A percentile compares a stretch with the other conserved stretches of the same genome.
phyloP scores from a whole-genome alignment of 2,113 vertebrate species.

The Bothrops jararaca region DNA sequence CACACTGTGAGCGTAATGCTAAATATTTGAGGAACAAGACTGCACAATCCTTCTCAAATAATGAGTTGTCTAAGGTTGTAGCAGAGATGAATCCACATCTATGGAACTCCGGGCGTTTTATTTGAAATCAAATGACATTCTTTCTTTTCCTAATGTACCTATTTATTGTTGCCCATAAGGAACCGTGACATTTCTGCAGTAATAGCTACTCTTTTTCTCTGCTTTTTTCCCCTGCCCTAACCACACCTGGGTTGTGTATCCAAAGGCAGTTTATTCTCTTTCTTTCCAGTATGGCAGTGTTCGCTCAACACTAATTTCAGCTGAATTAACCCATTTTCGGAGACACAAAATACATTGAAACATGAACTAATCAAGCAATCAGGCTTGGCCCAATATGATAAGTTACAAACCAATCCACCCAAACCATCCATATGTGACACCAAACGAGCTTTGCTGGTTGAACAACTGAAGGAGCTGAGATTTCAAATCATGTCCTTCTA shows the following conservation, averaged over 20 bases:
- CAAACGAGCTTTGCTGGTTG: background rate
- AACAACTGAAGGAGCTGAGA: background rate
- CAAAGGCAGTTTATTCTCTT: background rate
- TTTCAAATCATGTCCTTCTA: background rate
- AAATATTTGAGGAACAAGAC: constrained; percentile 25
- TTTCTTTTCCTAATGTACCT: background rate
- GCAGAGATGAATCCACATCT: background rate
- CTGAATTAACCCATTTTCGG: background rate
- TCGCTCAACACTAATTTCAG: background rate
- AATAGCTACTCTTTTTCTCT: constrained; percentile 9
- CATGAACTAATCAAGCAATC: background rate
- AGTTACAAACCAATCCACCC: background rate
- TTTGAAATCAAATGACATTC: constrained; percentile 8
- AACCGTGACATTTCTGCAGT: background rate
- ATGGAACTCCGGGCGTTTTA: background rate
- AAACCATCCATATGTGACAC: background rate
- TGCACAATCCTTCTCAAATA: constrained; percentile 19
- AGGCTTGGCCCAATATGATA: background rate
- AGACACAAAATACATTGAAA: background rate
- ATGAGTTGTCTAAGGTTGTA: background rate
- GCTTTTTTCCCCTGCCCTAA: background rate
- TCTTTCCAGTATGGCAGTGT: background rate
- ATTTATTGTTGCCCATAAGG: constrained; percentile 27
- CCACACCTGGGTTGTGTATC: background rate
- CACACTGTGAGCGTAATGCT: background rate